Conservation (phyloP, 2,797 vertebrate genomes). For the Squalus acanthias region DNA sequence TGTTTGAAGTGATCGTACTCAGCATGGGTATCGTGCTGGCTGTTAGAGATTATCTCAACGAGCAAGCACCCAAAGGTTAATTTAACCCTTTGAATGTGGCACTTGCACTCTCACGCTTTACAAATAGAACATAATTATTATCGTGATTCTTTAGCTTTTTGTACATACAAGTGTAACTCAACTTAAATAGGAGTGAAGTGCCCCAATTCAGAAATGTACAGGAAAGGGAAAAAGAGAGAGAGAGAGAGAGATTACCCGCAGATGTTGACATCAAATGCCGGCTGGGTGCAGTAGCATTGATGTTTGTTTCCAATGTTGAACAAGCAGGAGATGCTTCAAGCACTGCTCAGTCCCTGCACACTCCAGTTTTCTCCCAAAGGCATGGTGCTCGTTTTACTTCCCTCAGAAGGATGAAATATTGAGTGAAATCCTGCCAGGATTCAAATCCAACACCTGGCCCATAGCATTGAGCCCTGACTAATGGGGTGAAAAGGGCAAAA, state of each 20-base stretch:
- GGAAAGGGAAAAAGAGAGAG: too few species aligned
- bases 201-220: too few species aligned
- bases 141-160: too few species aligned
- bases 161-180: neutral
- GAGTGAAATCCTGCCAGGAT: conserved; percentile 7
- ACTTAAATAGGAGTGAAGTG: neutral
- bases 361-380: neutral
- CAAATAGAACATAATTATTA: neutral
- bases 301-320: neutral
- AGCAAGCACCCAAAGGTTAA: neutral
- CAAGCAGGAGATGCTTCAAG: neutral
- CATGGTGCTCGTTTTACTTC: too few species aligned
- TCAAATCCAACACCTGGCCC: neutral
- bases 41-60: neutral
- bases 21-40: neutral
- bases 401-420: neutral
- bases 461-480: neutral
- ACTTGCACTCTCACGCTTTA: neutral
- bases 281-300: too few species aligned
- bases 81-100: too few species aligned
- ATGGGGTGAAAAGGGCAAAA: neutral
- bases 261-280: too few species aligned
- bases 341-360: neutral
- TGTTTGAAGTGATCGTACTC: neutral
- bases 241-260: too few species aligned